Conservation (phyloP, 2,888 invertebrate genomes). For the Eutolmus rufibarbis region DNA sequence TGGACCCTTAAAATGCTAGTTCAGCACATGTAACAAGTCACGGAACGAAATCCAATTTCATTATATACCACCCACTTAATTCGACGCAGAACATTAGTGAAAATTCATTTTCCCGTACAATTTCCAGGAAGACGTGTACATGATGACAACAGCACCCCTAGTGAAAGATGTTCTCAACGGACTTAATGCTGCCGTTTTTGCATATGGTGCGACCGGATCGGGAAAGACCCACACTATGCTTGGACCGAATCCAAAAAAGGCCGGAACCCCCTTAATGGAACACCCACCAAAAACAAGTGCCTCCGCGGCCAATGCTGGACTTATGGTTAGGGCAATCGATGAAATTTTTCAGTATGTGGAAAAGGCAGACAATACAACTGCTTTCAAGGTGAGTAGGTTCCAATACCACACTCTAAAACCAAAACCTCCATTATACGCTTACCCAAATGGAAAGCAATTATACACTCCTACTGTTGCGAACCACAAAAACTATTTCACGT, state of each 20-base stretch:
- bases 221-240: constrained; percentile 64
- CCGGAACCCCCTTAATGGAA: constrained; percentile 51
- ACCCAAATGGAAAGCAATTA: neutral
- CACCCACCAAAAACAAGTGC: constrained; percentile 49
- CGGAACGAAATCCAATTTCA: constrained; percentile 11
- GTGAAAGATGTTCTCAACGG: constrained; percentile 88
- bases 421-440: neutral
- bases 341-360: constrained; percentile 62
- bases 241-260: constrained; percentile 60
- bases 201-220: constrained; percentile 68
- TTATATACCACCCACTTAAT: neutral
- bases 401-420: neutral
- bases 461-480: neutral
- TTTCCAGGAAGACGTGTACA: constrained; percentile 78
- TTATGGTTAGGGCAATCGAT: constrained; percentile 63
- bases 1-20: neutral
- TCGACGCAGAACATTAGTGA: neutral
- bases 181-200: constrained; percentile 94
- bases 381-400: constrained; percentile 54
- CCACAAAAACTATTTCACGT: neutral
- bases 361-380: constrained; percentile 55
- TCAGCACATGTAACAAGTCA: neutral
- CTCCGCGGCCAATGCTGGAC: constrained; percentile 52
- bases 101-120: neutral
- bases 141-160: constrained; percentile 82